Conservation (phyloP, 2,888 invertebrate species). For the Cyclophora albipunctata region DNA sequence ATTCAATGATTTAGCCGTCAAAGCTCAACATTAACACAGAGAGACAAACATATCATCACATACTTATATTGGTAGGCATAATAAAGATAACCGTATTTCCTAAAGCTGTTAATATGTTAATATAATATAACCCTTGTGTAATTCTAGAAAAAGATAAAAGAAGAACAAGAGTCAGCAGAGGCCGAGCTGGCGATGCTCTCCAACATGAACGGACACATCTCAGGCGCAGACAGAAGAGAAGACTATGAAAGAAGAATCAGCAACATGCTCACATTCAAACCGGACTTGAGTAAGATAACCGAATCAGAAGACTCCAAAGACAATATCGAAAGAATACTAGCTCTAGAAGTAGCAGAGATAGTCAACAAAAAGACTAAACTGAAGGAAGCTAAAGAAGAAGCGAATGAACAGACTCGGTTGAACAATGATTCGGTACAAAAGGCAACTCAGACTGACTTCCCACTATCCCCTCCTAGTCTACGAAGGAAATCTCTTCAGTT, state of each 20-base stretch:
- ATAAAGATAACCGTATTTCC: no score
- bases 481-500: conserved; percentile 56
- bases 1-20: no score
- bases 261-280: conserved; percentile 57
- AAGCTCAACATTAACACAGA: no score
- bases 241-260: conserved; percentile 50
- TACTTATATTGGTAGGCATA: no score
- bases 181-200: conserved; percentile 38
- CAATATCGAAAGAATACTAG: conserved; percentile 43
- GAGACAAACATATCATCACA: no score
- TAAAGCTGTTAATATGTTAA: no score
- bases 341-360: conserved; percentile 50
- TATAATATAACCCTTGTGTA: no score
- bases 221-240: conserved; percentile 30
- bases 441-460: conserved; percentile 44
- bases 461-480: conserved; percentile 40
- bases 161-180: conserved; percentile 37
- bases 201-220: conserved; percentile 42
- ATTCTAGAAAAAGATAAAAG: conserved; percentile 56
- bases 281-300: conserved; percentile 40
- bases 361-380: conserved; percentile 41
- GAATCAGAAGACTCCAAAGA: conserved; percentile 38
- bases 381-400: conserved; percentile 29
- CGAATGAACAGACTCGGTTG: conserved; percentile 32
- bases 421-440: conserved; percentile 37